Conservation (phyloP, 2,797 vertebrate species). For the Avahi laniger region DNA sequence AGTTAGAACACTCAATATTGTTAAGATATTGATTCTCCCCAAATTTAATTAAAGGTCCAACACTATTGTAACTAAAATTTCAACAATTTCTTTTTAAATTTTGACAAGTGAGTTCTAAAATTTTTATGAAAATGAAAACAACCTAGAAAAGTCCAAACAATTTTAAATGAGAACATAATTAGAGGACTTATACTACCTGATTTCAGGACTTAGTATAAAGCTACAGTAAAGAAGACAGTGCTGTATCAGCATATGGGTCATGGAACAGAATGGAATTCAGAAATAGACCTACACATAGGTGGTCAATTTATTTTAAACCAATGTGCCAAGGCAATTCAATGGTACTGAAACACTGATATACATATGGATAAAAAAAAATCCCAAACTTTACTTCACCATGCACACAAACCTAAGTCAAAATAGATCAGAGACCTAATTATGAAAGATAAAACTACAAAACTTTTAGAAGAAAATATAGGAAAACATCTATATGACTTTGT, state of each 20-base stretch:
- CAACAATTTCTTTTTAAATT: no score
- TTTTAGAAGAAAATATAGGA: neutral
- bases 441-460: neutral
- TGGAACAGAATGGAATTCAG: neutral
- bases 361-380: neutral
- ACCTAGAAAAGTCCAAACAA: no score
- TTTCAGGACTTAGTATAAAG: neutral
- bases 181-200: neutral
- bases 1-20: no score
- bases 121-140: no score
- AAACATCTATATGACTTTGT: neutral
- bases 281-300: neutral
- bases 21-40: no score
- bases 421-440: neutral
- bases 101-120: no score
- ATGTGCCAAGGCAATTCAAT: neutral
- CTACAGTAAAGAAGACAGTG: neutral
- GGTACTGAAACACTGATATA: neutral
- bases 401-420: neutral
- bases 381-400: neutral
- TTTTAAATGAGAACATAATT: neutral
- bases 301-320: neutral
- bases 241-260: neutral
- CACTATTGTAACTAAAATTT: no score
- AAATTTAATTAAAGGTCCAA: no score